phyloP scores from a whole-genome alignment of 2,888 invertebrate genomes.

The Cetonia aurata region DNA sequence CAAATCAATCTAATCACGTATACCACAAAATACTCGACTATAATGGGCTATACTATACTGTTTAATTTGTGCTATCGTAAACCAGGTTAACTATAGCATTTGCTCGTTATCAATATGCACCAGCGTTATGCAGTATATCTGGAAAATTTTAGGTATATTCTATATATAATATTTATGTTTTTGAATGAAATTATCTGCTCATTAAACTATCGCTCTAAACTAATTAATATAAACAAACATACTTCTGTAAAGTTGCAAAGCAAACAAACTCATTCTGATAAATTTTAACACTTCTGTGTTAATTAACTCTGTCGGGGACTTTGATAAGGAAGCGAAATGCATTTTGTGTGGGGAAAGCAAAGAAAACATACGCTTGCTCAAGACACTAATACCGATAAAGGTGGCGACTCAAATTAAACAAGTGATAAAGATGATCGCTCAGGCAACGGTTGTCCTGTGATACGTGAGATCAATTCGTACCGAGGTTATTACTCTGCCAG shows the following conservation, averaged over 20 bases:
- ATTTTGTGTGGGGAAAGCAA: not conserved
- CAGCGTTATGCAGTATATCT: too few relatives aligned
- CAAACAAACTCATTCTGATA: slow-evolving; percentile 3
- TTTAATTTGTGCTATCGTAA: too few relatives aligned
- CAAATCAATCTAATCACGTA: too few relatives aligned
- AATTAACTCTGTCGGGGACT: not conserved
- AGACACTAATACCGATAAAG: slow-evolving; percentile 10
- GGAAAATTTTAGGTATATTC: too few relatives aligned
- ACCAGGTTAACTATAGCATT: too few relatives aligned
- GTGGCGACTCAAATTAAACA: slow-evolving; percentile 24
- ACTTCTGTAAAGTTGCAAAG: not conserved
- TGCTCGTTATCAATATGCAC: too few relatives aligned
- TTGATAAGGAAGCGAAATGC: not conserved
- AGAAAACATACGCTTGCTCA: slow-evolving; percentile 4
- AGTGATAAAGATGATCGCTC: not conserved
- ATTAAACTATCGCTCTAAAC: too few relatives aligned
- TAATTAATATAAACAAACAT: not conserved
- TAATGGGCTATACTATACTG: too few relatives aligned
- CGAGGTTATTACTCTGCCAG: slow-evolving; percentile 17
- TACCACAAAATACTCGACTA: too few relatives aligned
- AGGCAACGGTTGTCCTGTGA: not conserved
- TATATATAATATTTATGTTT: too few relatives aligned
- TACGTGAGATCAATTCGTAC: slow-evolving; percentile 4
- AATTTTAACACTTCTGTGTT: slow-evolving; percentile 15
- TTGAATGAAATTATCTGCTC: too few relatives aligned